Evolutionary conservation across 2,888 invertebrate genomes (phyloP).

Genomic region (Neria commutata): DNA sequence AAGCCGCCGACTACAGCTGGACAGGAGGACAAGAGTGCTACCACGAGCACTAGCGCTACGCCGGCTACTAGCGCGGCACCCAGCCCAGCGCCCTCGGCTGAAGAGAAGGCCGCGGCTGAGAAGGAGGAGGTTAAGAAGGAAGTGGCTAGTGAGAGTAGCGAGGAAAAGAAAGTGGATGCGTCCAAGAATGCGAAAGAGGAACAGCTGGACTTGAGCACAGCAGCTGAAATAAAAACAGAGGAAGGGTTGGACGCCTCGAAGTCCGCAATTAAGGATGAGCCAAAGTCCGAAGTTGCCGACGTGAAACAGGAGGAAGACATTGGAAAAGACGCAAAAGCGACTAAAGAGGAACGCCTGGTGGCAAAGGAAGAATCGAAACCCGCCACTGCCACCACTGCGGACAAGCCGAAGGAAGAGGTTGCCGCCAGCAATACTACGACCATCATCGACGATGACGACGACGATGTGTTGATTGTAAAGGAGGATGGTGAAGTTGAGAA

Average conservation of each 20-base stretch:
- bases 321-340: slow-evolving; percentile 23
- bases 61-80: slow-evolving; percentile 75
- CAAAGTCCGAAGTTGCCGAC: slow-evolving; percentile 15
- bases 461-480: slow-evolving; percentile 61
- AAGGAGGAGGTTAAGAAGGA: slow-evolving; percentile 48
- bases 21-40: slow-evolving; percentile 63
- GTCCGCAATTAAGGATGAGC: slow-evolving; percentile 33
- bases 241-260: slow-evolving; percentile 11
- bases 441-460: slow-evolving; percentile 55
- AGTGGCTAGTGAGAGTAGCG: slow-evolving; percentile 40
- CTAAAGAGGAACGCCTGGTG: slow-evolving; percentile 16
- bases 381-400: slow-evolving; percentile 37
- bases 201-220: slow-evolving; percentile 34
- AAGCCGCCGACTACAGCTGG: slow-evolving; percentile 24
- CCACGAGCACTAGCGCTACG: slow-evolving; percentile 69
- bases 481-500: slow-evolving; percentile 59
- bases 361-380: slow-evolving; percentile 34
- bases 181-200: slow-evolving; percentile 30
- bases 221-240: slow-evolving; percentile 23
- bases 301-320: slow-evolving; percentile 35
- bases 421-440: slow-evolving; percentile 43
- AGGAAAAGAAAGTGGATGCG: slow-evolving; percentile 39
- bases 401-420: slow-evolving; percentile 25
- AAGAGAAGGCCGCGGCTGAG: slow-evolving; percentile 49
- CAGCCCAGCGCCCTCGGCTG: slow-evolving; percentile 71